Evolutionary conservation across 2,797 vertebrate species (phyloP).

Genomic region (Sebastes paucispinis): DNA sequence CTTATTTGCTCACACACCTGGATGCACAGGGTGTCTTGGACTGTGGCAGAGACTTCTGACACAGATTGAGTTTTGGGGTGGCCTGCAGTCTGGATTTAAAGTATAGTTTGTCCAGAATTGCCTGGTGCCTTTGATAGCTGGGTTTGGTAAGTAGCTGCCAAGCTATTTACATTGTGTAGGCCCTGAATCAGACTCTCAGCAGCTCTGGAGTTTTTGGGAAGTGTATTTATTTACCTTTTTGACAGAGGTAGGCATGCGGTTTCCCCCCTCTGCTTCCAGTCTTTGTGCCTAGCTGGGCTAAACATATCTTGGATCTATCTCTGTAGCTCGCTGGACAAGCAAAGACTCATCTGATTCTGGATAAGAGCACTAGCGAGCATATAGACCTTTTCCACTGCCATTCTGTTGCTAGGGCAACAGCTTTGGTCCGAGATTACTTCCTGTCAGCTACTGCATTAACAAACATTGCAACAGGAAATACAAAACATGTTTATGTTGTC

Average conservation of each 20-base stretch:
- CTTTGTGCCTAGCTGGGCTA: background rate
- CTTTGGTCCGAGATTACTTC: background rate
- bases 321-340: background rate
- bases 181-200: background rate
- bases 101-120: background rate
- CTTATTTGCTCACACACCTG: background rate
- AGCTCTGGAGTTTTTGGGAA: background rate
- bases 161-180: background rate
- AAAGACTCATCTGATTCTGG: background rate
- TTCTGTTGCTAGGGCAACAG: background rate
- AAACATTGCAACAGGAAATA: too few species aligned
- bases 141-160: background rate
- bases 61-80: background rate
- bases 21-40: background rate
- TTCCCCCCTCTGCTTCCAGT: background rate
- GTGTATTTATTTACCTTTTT: background rate
- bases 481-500: too few species aligned
- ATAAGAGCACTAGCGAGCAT: background rate
- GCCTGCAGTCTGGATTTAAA: background rate
- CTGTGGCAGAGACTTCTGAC: background rate
- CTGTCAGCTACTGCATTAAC: too few species aligned
- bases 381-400: background rate
- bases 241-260: background rate
- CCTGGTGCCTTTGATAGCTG: too few species aligned
- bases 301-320: background rate